Evolutionary conservation across 1,140 invertebrate species (phyloP).

Genomic region (Pectinophora gossypiella): DNA sequence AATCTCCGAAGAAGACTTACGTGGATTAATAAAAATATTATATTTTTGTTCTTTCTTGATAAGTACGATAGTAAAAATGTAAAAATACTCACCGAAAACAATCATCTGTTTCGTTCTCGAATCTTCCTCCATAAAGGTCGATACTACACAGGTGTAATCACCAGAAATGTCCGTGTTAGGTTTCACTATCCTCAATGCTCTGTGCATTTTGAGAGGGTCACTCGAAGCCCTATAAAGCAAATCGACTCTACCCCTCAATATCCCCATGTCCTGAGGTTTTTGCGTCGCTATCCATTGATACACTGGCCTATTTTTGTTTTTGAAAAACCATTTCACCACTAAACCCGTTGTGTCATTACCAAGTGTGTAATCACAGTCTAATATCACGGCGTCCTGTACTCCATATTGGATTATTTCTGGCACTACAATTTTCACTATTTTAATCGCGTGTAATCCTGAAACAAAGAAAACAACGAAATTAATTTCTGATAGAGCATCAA

Average conservation of each 20-base stretch:
- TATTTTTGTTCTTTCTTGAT: not conserved
- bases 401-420: constrained; percentile 82
- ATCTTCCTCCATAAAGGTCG: constrained; percentile 81
- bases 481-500: too few relatives aligned
- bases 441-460: constrained; percentile 67
- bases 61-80: not conserved
- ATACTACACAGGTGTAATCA: constrained; percentile 83
- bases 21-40: not conserved
- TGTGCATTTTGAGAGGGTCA: constrained; percentile 77
- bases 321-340: constrained; percentile 88
- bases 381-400: constrained; percentile 78
- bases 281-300: constrained; percentile 86
- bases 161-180: constrained; percentile 83
- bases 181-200: constrained; percentile 81
- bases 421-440: constrained; percentile 81
- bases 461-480: constrained; percentile 43
- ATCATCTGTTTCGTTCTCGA: constrained; percentile 80
- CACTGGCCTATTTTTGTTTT: constrained; percentile 78
- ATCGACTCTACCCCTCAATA: constrained; percentile 80
- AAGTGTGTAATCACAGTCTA: constrained; percentile 85
- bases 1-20: not conserved
- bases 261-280: constrained; percentile 78
- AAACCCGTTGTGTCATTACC: constrained; percentile 77
- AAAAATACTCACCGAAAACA: constrained; percentile 79
- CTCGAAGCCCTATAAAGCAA: constrained; percentile 77